Percentiles rank a stretch among this genome's conserved stretches.
These are phyloP conservation scores for Karalla daura DNA, from an alignment of 2,797 vertebrate species.

Conservation along the genomic window DNA sequence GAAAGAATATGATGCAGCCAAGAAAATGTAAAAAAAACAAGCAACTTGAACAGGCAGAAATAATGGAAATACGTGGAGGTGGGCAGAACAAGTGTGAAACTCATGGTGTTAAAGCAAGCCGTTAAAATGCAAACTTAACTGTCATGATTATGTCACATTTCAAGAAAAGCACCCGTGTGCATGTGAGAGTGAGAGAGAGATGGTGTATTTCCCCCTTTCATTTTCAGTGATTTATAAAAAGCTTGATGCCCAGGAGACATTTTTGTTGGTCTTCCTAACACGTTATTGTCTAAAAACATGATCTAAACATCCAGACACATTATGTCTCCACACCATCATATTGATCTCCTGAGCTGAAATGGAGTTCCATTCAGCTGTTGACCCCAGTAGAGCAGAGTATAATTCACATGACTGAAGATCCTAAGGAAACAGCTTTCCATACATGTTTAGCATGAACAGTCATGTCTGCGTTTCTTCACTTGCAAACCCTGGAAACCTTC, in stretches of 20 bases:
- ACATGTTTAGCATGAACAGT: slow-evolving; percentile 29
- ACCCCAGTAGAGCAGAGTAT: slow-evolving; percentile 19
- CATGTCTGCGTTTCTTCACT: no score
- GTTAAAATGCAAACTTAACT: slow-evolving; percentile 68
- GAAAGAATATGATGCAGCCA: slow-evolving; percentile 48
- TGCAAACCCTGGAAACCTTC: slow-evolving; percentile 15
- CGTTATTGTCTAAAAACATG: no score
- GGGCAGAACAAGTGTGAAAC: slow-evolving; percentile 66
- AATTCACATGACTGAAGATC: slow-evolving; percentile 33
- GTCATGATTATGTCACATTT: slow-evolving; percentile 69
- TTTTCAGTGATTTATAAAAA: background rate
- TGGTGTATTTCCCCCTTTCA: no score
- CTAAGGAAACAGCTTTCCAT: slow-evolving; percentile 34
- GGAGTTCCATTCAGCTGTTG: slow-evolving; percentile 17
- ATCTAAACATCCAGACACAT: background rate
- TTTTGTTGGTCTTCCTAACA: no score
- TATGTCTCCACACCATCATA: slow-evolving; percentile 11
- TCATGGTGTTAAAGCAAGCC: slow-evolving; percentile 66
- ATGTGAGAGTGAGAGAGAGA: no score
- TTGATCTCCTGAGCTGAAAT: slow-evolving; percentile 24
- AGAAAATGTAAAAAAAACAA: slow-evolving; percentile 47
- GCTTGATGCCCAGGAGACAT: background rate
- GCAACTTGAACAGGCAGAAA: slow-evolving; percentile 51
- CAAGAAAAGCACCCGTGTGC: slow-evolving; percentile 55
- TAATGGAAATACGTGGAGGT: slow-evolving; percentile 66